Evolutionary conservation across 2,113 vertebrate species (phyloP).

Genomic region (Megaceryle maxima): DNA sequence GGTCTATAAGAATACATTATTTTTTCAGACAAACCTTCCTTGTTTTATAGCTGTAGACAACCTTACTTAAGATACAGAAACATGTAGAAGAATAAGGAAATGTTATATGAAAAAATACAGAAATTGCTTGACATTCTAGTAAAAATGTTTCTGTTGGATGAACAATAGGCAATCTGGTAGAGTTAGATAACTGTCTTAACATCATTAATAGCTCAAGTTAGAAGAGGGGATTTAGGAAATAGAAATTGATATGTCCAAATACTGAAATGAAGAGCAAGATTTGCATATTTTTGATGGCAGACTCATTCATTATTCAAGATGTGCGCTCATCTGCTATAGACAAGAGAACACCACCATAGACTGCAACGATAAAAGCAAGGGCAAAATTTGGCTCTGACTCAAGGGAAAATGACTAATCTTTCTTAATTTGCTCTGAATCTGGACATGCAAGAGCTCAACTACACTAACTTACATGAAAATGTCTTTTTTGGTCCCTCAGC

Average conservation of each 20-base stretch:
- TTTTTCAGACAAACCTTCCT: neutral
- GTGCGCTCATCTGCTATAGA: neutral
- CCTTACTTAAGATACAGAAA: neutral
- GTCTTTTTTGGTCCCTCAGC: neutral
- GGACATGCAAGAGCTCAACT: neutral
- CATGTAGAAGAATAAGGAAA: neutral
- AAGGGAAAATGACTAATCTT: slow-evolving; percentile 34
- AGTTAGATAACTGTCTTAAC: slow-evolving; percentile 41
- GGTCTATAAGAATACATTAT: neutral
- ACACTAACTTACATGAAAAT: neutral
- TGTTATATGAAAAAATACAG: neutral
- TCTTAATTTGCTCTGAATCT: slow-evolving; percentile 22
- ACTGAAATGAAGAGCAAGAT: slow-evolving; percentile 37
- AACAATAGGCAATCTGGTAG: neutral
- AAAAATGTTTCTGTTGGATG: slow-evolving; percentile 14
- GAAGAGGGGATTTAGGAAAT: slow-evolving; percentile 45
- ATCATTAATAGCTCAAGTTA: slow-evolving; percentile 26
- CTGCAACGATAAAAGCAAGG: slow-evolving; percentile 19
- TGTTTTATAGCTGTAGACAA: neutral
- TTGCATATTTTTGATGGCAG: slow-evolving; percentile 34
- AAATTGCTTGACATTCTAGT: slow-evolving; percentile 9
- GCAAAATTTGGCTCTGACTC: neutral
- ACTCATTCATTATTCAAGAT: slow-evolving; percentile 17
- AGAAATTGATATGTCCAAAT: slow-evolving; percentile 36
- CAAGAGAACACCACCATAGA: neutral